Evolutionary conservation across 2,888 invertebrate genomes (phyloP), one percentile per base, ranked within the genome.

Genomic region (Lithosia quadra): DNA sequence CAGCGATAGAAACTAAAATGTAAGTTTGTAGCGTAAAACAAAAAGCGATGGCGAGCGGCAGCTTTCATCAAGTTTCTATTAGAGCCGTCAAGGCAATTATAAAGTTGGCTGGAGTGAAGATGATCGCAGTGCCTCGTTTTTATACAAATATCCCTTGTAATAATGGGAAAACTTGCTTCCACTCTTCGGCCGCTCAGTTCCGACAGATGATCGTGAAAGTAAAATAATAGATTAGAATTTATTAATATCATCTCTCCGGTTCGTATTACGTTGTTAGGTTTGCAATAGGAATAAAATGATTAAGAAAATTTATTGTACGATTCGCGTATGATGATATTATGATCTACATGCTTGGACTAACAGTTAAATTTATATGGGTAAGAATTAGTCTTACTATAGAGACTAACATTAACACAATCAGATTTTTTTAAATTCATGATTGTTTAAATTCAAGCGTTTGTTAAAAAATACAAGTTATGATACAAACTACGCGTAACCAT

Each of bases 31-130:
- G 82, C 86, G 76, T 84, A 84, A 87, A 89, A 91, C 91, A 91
- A 91, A 91, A 89, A 88, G 90, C 87, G 84, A 86, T 86, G 85
- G 89, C 77, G 77, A 68, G 83, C 83, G 93, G 92, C 91, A 91
- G 91, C 92, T 92, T 92, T 91, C 93, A 92, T 93, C 91, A 92
- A 93, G 91, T 93, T 93, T 92, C 89, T 88, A 92, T 94, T 93
- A 93, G 86, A 88, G 83, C 89, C 92, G 92, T 90, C 93, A 90
- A 94, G 91, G 89, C 92, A 94, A 94, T 95, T 94, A 95, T 86
- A 91, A 93, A 93, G 91, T 93, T 92, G 91, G 78, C 79, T 83
- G 84, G 84, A 81, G 85, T 85, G 80, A 83, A 87, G 85, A 86
- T 87, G 89, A 91, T 91, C 88, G 85, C 85, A 79, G 80, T 78